phyloP scores from a whole-genome alignment of 2,888 invertebrate genomes.

The Rhorus exstirpatorius region DNA sequence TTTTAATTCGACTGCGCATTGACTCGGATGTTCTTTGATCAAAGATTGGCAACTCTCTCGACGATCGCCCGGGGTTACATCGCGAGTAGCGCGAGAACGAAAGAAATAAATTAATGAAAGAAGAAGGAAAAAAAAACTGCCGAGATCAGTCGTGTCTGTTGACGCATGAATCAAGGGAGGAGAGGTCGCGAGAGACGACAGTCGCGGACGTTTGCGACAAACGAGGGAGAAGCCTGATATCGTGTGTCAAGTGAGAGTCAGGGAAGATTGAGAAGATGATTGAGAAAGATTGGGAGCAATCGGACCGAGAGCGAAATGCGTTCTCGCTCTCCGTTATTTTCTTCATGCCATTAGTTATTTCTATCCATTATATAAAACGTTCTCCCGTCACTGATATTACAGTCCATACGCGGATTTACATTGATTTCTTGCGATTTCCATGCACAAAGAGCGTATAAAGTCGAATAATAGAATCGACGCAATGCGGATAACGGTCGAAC shows the following conservation, averaged over 20 bases:
- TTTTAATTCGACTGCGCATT: no score
- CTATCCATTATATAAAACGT: constrained; percentile 34
- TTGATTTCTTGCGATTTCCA: constrained; percentile 37
- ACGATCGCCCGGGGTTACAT: no score
- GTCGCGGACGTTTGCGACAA: constrained; percentile 35
- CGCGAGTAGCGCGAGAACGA: not conserved
- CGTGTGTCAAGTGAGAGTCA: constrained; percentile 19
- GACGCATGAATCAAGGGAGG: constrained; percentile 48
- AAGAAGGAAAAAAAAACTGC: not conserved
- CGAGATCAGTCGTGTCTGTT: constrained; percentile 62
- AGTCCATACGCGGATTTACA: not conserved
- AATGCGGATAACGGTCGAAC: no score
- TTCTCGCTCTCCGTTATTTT: constrained; percentile 66
- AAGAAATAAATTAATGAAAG: constrained; percentile 3
- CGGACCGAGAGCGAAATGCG: constrained; percentile 75
- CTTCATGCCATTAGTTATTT: constrained; percentile 32
- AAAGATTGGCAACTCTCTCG: no score
- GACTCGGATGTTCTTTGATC: no score
- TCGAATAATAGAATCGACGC: no score
- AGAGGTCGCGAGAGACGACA: not conserved
- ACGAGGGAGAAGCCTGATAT: constrained; percentile 18
- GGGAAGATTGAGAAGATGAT: constrained; percentile 70
- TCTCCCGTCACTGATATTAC: constrained; percentile 34
- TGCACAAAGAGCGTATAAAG: not conserved
- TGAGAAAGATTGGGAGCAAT: constrained; percentile 76